Evolutionary conservation across 2,113 vertebrate genomes (phyloP), one percentile per base, ranked within the genome.

Genomic region (Centropus bengalensis): DNA sequence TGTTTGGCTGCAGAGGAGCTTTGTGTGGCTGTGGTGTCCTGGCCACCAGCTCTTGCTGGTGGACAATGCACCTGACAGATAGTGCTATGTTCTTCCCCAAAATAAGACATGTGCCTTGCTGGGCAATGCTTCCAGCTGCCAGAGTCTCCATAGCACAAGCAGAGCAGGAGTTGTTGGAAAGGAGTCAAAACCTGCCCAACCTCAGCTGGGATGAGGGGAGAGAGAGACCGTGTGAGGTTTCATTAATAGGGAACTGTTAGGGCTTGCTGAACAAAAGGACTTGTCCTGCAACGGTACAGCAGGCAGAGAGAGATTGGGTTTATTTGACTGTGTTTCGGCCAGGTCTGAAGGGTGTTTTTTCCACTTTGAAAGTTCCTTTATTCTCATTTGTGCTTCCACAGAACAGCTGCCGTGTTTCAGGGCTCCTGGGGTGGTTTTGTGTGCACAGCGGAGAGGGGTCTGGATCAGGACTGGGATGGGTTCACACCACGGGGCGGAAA

Each of bases 311-410:
- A 67, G 44, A 36, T 2, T 47, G 12, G 76, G 60, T 85, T 85
- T 94, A 40, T 91, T 54, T 93, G 82, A 32, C 44, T 87, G 77
- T 78, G 45, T 82, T 94, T 89, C 60, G 36, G 78, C 56, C 84
- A 86, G 78, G 45, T 96, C 88, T 95, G 92, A 58, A 82, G 55
- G 13, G 2, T 6, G 5, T 81, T 94, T 86, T 94, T 87, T 54
- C 84, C 78, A 73, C 78, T 94, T 85, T 88, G 75, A 85, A 73
- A 69, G 33, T 73, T 93, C 45, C 42, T 96, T 96, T 95, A 68
- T 93, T 89, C 58, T 60, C 14, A 2, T 93, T 85, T 85, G 62
- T 95, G 49, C 74, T 87, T 82, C 32, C 42, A 63, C 55, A 69
- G 60, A 91, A 24, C 42, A 83, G 55, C 66, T 49, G 23, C 1